These are phyloP conservation scores for Gonioctena quinquepunctata DNA, from an alignment of 1,140 invertebrate genomes.

Conservation along the genomic window DNA sequence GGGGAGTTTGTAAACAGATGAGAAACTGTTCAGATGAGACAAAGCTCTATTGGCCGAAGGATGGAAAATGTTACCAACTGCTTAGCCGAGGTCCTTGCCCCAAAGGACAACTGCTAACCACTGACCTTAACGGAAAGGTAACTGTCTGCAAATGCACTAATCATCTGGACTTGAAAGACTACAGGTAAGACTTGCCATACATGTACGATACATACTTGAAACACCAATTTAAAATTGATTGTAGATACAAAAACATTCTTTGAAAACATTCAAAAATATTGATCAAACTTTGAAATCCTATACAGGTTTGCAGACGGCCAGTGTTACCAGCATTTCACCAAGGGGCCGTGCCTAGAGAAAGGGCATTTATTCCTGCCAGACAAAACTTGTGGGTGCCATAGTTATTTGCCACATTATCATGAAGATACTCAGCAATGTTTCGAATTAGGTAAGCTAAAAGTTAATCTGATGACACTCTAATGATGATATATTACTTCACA, in stretches of 20 bases:
- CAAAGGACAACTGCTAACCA: constrained; percentile 68
- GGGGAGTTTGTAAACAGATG: constrained; percentile 71
- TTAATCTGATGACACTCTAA: no score
- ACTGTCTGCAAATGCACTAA: constrained; percentile 32
- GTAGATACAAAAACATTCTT: no score
- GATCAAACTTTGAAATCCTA: no score
- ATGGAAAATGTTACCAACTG: constrained; percentile 71
- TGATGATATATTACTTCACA: no score
- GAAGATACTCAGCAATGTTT: constrained; percentile 69
- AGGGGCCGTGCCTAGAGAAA: constrained; percentile 72
- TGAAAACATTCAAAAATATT: no score
- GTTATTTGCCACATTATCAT: constrained; percentile 72
- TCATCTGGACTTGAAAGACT: constrained; percentile 26
- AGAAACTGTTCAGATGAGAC: constrained; percentile 63
- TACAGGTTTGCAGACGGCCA: constrained; percentile 61
- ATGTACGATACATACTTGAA: no score
- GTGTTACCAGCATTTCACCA: constrained; percentile 78
- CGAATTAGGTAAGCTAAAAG: constrained; percentile 75
- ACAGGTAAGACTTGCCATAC: constrained; percentile 2
- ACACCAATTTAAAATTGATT: no score
- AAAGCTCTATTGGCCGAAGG: constrained; percentile 72
- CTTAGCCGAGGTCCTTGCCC: constrained; percentile 74
- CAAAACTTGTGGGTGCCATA: constrained; percentile 71
- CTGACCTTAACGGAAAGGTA: constrained; percentile 49
- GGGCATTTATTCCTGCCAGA: constrained; percentile 77